A percentile compares a stretch with the other conserved stretches of the same genome.
These are phyloP conservation scores for Drosophila infuscata DNA, from an alignment of 2,888 invertebrate species.

Conservation along the genomic window DNA sequence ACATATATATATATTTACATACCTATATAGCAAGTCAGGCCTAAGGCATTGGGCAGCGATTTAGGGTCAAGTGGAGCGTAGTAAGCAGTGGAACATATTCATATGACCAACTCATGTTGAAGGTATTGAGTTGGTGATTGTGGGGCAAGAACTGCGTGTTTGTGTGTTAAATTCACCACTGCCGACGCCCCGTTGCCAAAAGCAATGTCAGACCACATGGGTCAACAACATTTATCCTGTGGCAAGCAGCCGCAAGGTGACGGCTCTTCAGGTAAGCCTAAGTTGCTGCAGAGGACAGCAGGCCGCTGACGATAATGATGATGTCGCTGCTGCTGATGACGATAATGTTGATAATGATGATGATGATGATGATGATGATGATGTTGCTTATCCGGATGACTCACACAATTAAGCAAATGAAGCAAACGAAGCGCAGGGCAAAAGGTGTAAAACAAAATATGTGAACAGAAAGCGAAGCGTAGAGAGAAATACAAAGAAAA, in stretches of 20 bases:
- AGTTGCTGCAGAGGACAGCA: constrained; percentile 14
- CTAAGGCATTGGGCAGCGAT: constrained; percentile 41
- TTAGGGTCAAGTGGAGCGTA: constrained; percentile 62
- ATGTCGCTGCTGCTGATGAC: not conserved
- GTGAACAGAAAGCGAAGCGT: not conserved
- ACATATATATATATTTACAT: not conserved
- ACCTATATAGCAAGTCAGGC: constrained; percentile 9
- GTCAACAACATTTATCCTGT: constrained; percentile 71
- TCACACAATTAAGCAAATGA: constrained; percentile 83
- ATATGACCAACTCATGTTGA: constrained; percentile 9
- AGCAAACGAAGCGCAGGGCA: constrained; percentile 58
- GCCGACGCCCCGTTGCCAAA: constrained; percentile 4
- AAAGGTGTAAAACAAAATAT: constrained; percentile 20
- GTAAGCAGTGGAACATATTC: constrained; percentile 1
- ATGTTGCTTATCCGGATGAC: constrained; percentile 59
- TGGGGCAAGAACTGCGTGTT: constrained; percentile 9
- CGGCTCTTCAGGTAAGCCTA: constrained; percentile 32
- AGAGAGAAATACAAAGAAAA: not conserved
- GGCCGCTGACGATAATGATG: not conserved
- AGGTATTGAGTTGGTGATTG: constrained; percentile 16
- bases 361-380: constrained; percentile 30
- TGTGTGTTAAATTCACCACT: constrained; percentile 8
- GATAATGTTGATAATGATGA: not conserved
- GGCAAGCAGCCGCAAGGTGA: constrained; percentile 54
- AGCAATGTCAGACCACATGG: constrained; percentile 55